Conservation (phyloP, 2,888 invertebrate species). For the Coenonympha arcania region DNA sequence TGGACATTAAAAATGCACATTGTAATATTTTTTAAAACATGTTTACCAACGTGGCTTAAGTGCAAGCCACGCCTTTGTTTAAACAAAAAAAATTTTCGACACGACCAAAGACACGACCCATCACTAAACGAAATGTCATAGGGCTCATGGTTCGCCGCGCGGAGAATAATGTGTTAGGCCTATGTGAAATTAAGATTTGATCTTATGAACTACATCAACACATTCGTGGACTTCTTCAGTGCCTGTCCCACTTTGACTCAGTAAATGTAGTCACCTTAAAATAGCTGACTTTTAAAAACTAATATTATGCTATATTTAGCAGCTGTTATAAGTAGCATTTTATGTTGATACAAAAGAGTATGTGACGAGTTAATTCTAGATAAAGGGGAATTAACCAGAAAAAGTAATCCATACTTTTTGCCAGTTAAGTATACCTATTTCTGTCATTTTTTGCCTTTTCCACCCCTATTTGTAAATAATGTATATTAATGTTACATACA, state of each 20-base stretch:
- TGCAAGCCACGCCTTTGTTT: no score
- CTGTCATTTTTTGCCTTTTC: not conserved
- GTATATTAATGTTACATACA: not conserved
- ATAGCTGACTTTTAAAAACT: slow-evolving; percentile 14
- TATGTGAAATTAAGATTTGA: not conserved
- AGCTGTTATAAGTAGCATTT: slow-evolving; percentile 7
- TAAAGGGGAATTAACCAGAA: not conserved
- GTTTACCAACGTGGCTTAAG: no score
- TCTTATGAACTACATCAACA: not conserved
- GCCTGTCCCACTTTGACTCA: not conserved
- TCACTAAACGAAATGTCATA: no score
- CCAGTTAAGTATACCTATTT: not conserved
- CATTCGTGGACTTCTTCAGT: not conserved
- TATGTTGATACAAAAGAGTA: not conserved
- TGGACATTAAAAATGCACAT: no score
- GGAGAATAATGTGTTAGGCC: no score
- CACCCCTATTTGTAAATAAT: not conserved
- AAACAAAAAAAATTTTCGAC: no score
- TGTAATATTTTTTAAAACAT: no score
- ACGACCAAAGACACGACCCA: no score
- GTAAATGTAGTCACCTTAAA: not conserved
- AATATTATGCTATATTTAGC: slow-evolving; percentile 3
- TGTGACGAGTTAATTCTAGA: slow-evolving; percentile 4
- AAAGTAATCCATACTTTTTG: not conserved
- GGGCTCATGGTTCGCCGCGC: no score